Evolutionary conservation across 2,888 invertebrate species (phyloP), one percentile per base, ranked within the genome.

Genomic region (Folsomia manolachei): DNA sequence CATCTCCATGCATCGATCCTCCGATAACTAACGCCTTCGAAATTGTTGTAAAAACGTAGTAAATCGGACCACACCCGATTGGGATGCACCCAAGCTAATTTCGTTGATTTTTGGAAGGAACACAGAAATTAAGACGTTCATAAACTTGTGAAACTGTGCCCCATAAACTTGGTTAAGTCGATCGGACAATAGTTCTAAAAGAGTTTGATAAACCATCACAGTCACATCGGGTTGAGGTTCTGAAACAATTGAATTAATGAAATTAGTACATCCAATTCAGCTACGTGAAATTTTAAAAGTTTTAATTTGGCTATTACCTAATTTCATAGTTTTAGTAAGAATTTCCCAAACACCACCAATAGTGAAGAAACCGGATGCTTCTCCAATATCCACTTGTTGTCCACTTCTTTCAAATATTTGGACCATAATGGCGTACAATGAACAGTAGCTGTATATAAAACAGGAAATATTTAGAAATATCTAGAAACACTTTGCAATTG

Each of bases 171-270:
- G 67, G 60, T 65, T 61, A 2, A 80, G 60, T n/a, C 69, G 39
- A 56, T 76, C 78, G 19, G 78, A 72, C n/a, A 79, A 64, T 24
- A 72, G 73, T 51, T 80, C 80, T 61, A 80, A 56, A n/a, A 80
- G 63, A 21, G 78, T 75, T 27, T 79, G 79, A 65, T 79, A 63
- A 1, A 77, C 71, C 11, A 79, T 77, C n/a, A 79, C 78, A 21
- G 80, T 80, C 24, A 80, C 77, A 39, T 80, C 80, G 21, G 79
- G 65, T 69, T 80, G 80, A 1, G 80, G 80, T 21, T 77, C 80
- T 80, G 39, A 25, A 66, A 63, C 7, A 65, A 72, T 1, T 27
- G n/a, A n/a, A n/a, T n/a, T n/a, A n/a, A n/a, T n/a, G n/a, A n/a
- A n/a, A n/a, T n/a, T n/a, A 9, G 21, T 21, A 21, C 67, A 23